Evolutionary conservation across 2,113 vertebrate genomes (phyloP), one percentile per base, ranked within the genome.

Genomic region (Lathamus discolor): DNA sequence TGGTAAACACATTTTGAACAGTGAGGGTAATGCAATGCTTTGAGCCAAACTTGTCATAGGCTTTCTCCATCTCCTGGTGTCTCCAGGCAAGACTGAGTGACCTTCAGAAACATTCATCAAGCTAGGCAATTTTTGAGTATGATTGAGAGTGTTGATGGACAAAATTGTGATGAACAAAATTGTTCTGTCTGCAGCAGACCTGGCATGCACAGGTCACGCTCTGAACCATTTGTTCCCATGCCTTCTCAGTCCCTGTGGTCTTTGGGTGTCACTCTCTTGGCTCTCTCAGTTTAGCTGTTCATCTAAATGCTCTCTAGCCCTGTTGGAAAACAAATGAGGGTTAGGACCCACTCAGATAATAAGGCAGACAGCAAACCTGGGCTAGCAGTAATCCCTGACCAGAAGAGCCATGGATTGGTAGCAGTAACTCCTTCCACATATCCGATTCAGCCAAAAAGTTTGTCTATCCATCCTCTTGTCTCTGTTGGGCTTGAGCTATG

Each of bases 11-110:
- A 0, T 79, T 84, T 48, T 69, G 15, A 70, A 35, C 49, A 29
- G n/a, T 0, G 0, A 81, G 10, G 12, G 9, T 1, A 2, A 31
- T 28, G 5, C 0, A 1, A 37, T 15, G 69, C 19, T 72, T 67
- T 57, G 63, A 90, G 27, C 46, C 91, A 69, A 84, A 66, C 27
- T 85, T 1, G 0, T 33, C 0, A 1, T 31, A 62, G 37, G 20
- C 7, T 79, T 33, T 85, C 7, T 74, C 37, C 16, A 25, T 49
- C 63, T 80, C 41, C 44, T 83, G 14, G 13, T 62, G 31, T 46
- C 84, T 85, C 14, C 72, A 77, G 68, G 59, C n/a, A 74, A 73
- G 69, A 16, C 17, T 39, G n/a, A 5, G 1, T 78, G 76, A 84
- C 79, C 54, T 87, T 94, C 83, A 79, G 62, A 86, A 91, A 37